phyloP scores from a whole-genome alignment of 2,113 vertebrate genomes.

The Athene cunicularia region DNA sequence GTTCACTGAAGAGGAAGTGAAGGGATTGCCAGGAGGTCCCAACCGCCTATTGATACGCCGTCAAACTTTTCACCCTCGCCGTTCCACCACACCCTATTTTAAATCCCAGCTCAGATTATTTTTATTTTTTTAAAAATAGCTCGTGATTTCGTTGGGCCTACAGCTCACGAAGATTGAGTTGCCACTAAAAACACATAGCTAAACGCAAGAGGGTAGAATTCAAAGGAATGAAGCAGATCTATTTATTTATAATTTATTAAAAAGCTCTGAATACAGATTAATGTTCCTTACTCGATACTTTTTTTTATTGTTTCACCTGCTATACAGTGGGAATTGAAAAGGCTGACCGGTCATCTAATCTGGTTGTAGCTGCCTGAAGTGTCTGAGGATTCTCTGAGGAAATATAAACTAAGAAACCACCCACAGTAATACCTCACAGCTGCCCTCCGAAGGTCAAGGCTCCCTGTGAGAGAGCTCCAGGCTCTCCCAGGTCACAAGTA shows the following conservation, averaged over 20 bases:
- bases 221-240: slow-evolving; percentile 42
- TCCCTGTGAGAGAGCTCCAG: background rate
- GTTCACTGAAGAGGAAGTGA: background rate
- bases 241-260: slow-evolving; percentile 72
- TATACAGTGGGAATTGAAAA: slow-evolving; percentile 36
- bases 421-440: background rate
- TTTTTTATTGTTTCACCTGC: slow-evolving; percentile 76
- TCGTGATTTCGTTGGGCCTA: slow-evolving; percentile 13
- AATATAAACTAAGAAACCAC: slow-evolving; percentile 46
- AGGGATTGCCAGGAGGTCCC: slow-evolving; percentile 8
- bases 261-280: slow-evolving; percentile 58
- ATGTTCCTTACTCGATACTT: slow-evolving; percentile 37
- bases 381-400: slow-evolving; percentile 14
- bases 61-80: slow-evolving; percentile 34
- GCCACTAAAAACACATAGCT: slow-evolving; percentile 67
- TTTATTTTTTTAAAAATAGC: slow-evolving; percentile 34
- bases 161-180: background rate
- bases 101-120: slow-evolving; percentile 26
- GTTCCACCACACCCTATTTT: slow-evolving; percentile 38
- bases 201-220: slow-evolving; percentile 23
- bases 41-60: background rate
- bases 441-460: background rate
- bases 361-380: slow-evolving; percentile 29
- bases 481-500: background rate
- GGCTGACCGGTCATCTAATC: background rate